Evolutionary conservation across 2,113 vertebrate genomes (phyloP).

Genomic region (Leucosticte australis): DNA sequence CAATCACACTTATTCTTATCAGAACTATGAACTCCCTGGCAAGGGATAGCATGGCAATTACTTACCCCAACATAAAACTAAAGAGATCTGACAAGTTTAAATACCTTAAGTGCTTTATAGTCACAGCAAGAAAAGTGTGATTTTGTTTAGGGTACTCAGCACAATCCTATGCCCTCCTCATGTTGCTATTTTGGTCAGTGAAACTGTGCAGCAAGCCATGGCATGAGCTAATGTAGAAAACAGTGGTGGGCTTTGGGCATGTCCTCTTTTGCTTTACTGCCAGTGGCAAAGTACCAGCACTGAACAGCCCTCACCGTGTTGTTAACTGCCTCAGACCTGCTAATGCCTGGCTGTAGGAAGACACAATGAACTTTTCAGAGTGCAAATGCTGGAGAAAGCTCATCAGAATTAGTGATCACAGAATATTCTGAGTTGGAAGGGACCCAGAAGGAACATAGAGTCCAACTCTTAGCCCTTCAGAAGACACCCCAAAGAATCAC

Average conservation of each 20-base stretch:
- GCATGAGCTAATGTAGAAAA: fast-evolving
- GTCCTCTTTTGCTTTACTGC: not conserved
- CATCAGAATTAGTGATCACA: not conserved
- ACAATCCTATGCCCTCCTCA: not conserved
- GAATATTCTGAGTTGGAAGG: not conserved
- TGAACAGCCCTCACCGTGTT: not conserved
- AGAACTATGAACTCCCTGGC: not conserved
- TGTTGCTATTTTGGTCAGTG: fast-evolving
- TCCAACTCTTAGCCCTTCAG: not conserved
- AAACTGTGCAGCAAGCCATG: not conserved
- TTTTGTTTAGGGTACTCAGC: not conserved
- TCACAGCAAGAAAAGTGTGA: not conserved
- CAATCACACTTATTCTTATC: not conserved
- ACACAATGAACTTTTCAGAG: not conserved
- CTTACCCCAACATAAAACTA: not conserved
- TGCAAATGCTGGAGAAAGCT: not conserved
- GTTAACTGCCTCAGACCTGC: not conserved
- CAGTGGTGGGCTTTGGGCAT: not conserved
- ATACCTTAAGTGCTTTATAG: not conserved
- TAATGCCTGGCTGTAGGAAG: fast-evolving
- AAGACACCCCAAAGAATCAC: not conserved
- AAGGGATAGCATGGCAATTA: not conserved
- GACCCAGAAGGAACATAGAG: not conserved
- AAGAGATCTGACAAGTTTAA: not conserved
- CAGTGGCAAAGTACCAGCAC: not conserved